Conservation (phyloP, 1,140 invertebrate species). For the Drosophila nikananu region DNA sequence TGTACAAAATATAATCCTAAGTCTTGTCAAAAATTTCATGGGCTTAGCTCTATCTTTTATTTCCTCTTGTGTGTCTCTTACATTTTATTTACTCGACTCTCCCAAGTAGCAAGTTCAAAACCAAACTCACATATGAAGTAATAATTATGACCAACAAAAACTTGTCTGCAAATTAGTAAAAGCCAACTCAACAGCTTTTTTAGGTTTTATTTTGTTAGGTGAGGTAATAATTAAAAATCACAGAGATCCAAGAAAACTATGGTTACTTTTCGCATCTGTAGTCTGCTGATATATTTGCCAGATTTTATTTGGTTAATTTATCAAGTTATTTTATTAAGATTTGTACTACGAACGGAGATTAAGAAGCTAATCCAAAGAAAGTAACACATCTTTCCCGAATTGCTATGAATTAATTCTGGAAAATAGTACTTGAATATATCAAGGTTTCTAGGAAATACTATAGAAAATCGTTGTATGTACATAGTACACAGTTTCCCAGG, state of each 20-base stretch:
- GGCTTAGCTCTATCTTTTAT: not conserved
- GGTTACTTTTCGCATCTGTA: not conserved
- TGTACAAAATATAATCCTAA: not conserved
- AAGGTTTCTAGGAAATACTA: not conserved
- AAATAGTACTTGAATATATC: not conserved
- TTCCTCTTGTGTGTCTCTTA: conserved; percentile 10
- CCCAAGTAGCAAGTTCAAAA: conserved; percentile 62
- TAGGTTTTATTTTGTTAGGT: conserved; percentile 21
- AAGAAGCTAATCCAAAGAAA: not conserved
- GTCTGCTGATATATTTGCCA: not conserved
- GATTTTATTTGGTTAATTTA: not conserved
- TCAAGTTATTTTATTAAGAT: not conserved
- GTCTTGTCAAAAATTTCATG: not conserved
- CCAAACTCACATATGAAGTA: conserved; percentile 41
- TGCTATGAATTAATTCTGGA: not conserved
- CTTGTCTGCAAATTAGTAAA: conserved; percentile 73
- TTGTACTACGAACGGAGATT: not conserved
- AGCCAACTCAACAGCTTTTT: conserved; percentile 47
- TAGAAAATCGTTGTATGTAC: rapidly evolving
- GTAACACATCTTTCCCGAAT: not conserved
- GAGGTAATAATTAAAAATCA: conserved; percentile 33
- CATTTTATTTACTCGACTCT: conserved; percentile 13
- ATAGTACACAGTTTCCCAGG: not conserved
- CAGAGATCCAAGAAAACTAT: conserved; percentile 22
- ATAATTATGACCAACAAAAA: conserved; percentile 51